Percentiles rank a stretch among this genome's conserved stretches.
phyloP scores from a whole-genome alignment of 30 jellyfish, hydroid and myxozoan genomes.

The Cassiopea xamachana region DNA sequence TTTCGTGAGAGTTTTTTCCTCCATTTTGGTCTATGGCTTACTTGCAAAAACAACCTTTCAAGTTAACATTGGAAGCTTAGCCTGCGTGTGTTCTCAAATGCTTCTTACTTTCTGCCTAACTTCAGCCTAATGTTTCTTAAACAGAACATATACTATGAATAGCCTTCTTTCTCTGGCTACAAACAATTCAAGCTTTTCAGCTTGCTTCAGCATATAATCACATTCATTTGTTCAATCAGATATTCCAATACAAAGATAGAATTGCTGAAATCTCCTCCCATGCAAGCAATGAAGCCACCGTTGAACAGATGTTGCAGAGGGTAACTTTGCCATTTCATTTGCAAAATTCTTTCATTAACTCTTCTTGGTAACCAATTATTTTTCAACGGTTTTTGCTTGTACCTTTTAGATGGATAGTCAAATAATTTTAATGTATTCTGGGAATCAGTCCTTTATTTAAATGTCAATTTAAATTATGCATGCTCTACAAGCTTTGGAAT shows the following conservation, averaged over 20 bases:
- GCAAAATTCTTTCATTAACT: no score
- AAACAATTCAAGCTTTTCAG: neutral
- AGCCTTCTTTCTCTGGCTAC: neutral
- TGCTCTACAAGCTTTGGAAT: neutral
- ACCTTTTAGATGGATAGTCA: neutral
- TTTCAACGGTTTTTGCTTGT: neutral
- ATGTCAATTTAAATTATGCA: neutral
- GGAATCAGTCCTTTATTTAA: neutral
- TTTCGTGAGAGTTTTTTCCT: no score
- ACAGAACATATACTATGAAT: no score
- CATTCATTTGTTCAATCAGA: conserved; percentile 8
- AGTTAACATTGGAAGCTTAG: no score
- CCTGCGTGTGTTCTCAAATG: no score
- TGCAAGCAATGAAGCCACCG: conserved; percentile 94
- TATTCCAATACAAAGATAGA: conserved; percentile 73
- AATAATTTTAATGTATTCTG: neutral
- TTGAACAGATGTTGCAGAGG: conserved; percentile 88
- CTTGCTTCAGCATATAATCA: neutral
- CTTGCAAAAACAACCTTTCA: no score
- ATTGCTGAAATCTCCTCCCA: conserved; percentile 85
- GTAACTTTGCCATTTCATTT: conserved; percentile 2
- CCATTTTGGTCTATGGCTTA: no score
- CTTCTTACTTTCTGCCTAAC: no score
- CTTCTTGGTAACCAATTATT: neutral
- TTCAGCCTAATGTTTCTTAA: no score